Evolutionary conservation across 2,113 vertebrate genomes (phyloP).

Genomic region (Calypte anna): DNA sequence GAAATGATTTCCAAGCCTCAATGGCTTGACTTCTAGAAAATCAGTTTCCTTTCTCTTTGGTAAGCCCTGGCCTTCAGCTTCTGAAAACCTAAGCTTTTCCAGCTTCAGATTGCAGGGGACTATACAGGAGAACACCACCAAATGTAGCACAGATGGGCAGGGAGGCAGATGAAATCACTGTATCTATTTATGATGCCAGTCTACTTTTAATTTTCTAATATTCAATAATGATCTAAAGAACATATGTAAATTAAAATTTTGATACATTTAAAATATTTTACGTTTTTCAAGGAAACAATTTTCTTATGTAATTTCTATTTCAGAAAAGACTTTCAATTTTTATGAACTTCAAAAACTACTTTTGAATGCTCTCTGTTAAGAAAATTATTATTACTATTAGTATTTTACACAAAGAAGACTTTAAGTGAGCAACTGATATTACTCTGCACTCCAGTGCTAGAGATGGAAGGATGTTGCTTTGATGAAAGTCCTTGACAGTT

Average conservation of each 20-base stretch:
- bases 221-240: background rate
- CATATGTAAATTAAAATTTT: background rate
- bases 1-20: background rate
- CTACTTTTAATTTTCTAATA: background rate
- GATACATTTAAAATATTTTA: background rate
- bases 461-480: background rate
- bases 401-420: background rate
- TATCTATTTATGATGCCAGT: background rate
- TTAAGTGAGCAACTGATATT: background rate
- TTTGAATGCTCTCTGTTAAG: background rate
- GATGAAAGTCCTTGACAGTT: background rate
- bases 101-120: background rate
- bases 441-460: background rate
- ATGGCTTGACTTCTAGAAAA: background rate
- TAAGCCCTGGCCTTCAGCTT: background rate
- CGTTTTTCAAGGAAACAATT: background rate
- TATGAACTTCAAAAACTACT: background rate
- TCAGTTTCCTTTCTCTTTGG: background rate
- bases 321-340: background rate
- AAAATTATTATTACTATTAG: background rate
- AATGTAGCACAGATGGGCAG: fast-evolving
- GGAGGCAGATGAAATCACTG: background rate
- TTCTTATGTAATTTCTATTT: background rate
- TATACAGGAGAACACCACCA: background rate
- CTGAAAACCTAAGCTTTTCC: background rate